phyloP scores from a whole-genome alignment of 1,140 invertebrate species.

The Aphelenchoides fujianensis region DNA sequence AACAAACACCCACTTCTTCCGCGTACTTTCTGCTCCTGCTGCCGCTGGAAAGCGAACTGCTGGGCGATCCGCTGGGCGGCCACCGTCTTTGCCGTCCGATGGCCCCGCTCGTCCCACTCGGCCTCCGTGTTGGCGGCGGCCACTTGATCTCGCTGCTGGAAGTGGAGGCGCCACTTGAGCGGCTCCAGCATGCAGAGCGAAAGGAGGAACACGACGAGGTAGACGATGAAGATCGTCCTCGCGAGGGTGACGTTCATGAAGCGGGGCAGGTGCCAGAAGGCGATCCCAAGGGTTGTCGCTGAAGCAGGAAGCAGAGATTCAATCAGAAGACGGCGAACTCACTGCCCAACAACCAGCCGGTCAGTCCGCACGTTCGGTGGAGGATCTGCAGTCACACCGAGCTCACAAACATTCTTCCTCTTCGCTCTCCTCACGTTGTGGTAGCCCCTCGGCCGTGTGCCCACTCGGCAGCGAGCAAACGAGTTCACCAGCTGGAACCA shows the following conservation, averaged over 20 bases:
- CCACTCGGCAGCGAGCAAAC: neutral
- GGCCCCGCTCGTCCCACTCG: neutral
- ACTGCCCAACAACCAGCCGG: conserved; percentile 3
- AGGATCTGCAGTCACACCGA: too few relatives aligned
- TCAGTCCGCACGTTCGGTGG: neutral
- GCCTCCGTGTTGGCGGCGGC: neutral
- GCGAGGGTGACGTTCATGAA: conserved; percentile 6
- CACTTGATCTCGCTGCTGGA: neutral
- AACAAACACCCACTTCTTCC: neutral
- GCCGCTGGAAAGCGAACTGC: neutral
- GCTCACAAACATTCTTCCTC: too few relatives aligned
- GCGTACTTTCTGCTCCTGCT: neutral
- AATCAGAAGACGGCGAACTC: neutral
- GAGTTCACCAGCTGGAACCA: conserved; percentile 9
- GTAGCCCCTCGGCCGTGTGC: neutral
- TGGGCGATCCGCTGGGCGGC: neutral
- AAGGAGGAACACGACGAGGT: neutral
- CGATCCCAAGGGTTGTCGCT: neutral
- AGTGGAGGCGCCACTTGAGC: neutral
- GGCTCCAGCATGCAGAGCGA: conserved; percentile 1
- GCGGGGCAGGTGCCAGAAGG: neutral
- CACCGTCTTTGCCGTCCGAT: neutral
- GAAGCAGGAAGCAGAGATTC: neutral
- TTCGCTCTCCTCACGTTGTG: too few relatives aligned
- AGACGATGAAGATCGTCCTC: neutral